These are phyloP conservation scores for Hylaeus anthracinus DNA, from an alignment of 1,140 invertebrate genomes.

Conservation along the genomic window DNA sequence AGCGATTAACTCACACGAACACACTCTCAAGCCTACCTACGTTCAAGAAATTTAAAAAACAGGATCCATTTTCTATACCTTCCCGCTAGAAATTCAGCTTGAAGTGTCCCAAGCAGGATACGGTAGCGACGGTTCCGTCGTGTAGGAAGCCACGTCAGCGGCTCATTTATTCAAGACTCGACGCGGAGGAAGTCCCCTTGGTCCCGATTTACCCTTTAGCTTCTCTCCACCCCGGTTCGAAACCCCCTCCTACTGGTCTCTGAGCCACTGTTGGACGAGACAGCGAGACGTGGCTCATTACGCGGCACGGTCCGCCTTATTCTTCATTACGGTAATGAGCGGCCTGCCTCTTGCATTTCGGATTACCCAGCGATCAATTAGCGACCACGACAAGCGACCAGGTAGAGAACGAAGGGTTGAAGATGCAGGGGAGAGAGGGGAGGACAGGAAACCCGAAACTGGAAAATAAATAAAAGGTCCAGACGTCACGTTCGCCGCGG, in stretches of 20 bases:
- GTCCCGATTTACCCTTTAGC: constrained; percentile 14
- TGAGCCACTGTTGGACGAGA: background rate
- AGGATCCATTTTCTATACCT: too few relatives aligned
- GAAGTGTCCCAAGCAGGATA: background rate
- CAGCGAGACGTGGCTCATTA: constrained; percentile 50
- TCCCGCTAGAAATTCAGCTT: too few relatives aligned
- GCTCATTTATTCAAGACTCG: constrained; percentile 26
- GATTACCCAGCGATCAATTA: constrained; percentile 65
- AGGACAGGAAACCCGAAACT: constrained; percentile 58
- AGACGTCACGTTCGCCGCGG: constrained; percentile 2
- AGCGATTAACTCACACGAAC: too few relatives aligned
- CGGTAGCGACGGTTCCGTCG: constrained; percentile 5
- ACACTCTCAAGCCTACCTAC: too few relatives aligned
- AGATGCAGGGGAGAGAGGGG: background rate
- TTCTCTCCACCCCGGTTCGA: background rate
- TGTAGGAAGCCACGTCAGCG: constrained; percentile 8
- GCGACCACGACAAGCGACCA: constrained; percentile 28
- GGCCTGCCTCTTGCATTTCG: constrained; percentile 43
- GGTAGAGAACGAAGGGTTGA: background rate
- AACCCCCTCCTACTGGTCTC: background rate
- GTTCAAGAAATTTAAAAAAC: too few relatives aligned
- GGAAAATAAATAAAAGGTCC: constrained; percentile 53
- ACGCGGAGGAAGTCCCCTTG: constrained; percentile 19
- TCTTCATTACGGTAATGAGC: constrained; percentile 67
- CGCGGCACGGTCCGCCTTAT: constrained; percentile 50